Conservation (phyloP, 2,888 invertebrate genomes). For the Agrenia bidenticulata region DNA sequence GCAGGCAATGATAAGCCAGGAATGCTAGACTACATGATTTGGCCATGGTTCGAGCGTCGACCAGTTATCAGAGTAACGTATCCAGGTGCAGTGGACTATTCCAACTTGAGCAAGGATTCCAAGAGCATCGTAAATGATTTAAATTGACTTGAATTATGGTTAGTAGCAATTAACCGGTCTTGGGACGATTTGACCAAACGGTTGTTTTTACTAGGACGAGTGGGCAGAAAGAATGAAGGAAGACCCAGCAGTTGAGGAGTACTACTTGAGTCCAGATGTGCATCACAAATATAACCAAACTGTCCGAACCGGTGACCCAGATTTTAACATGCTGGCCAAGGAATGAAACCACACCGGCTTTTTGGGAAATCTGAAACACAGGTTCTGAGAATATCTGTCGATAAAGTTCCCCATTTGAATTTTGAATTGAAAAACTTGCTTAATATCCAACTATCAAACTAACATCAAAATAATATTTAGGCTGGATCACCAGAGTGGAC, state of each 20-base stretch:
- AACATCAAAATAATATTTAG: no score
- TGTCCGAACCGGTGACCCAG: constrained; percentile 66
- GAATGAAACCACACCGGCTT: not conserved
- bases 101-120: constrained; percentile 20
- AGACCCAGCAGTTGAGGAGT: constrained; percentile 68
- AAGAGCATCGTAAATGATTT: constrained; percentile 23
- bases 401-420: no score
- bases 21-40: constrained; percentile 77
- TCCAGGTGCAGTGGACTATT: constrained; percentile 23
- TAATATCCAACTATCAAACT: no score
- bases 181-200: not conserved
- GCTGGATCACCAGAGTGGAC: no score
- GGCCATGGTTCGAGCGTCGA: constrained; percentile 77
- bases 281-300: constrained; percentile 72
- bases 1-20: constrained; percentile 67
- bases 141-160: no score
- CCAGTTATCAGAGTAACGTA: constrained; percentile 29
- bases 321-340: constrained; percentile 62
- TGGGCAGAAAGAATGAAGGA: constrained; percentile 72
- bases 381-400: no score
- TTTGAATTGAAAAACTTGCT: no score
- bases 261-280: constrained; percentile 67
- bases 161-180: no score
- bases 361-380: no score
- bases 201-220: constrained; percentile 60